Evolutionary conservation across 1,140 invertebrate species (phyloP).

Genomic region (Linepithema humile): DNA sequence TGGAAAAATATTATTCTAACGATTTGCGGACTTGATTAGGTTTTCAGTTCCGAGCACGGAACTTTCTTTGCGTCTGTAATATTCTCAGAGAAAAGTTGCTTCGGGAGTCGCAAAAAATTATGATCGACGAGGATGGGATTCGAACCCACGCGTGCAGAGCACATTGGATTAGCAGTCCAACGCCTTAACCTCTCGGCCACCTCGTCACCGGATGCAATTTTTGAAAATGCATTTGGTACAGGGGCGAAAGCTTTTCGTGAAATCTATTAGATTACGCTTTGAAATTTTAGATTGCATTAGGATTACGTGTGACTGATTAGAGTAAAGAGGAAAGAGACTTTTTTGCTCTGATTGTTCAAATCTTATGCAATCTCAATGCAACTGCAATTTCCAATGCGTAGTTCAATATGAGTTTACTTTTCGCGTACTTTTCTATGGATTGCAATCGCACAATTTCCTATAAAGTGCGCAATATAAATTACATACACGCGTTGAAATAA

Average conservation of each 20-base stretch:
- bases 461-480: neutral
- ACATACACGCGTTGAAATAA: neutral
- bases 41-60: too few relatives aligned
- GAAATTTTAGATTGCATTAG: too few relatives aligned
- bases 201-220: slow-evolving; percentile 85
- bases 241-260: neutral
- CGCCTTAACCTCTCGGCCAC: slow-evolving; percentile 95
- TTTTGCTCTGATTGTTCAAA: too few relatives aligned
- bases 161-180: slow-evolving; percentile 93
- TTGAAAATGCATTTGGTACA: slow-evolving; percentile 38
- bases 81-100: neutral
- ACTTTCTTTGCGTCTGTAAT: neutral
- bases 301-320: too few relatives aligned
- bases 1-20: neutral
- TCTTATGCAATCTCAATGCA: too few relatives aligned
- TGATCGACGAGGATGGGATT: slow-evolving; percentile 93
- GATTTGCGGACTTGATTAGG: neutral
- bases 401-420: too few relatives aligned
- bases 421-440: neutral
- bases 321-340: too few relatives aligned
- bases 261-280: too few relatives aligned
- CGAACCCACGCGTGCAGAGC: slow-evolving; percentile 93
- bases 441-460: neutral
- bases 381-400: too few relatives aligned
- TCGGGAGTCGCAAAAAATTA: slow-evolving; percentile 26